These are phyloP conservation scores for Montipora capitata DNA, from an alignment of 92 coral and sea anemone species.

Conservation along the genomic window DNA sequence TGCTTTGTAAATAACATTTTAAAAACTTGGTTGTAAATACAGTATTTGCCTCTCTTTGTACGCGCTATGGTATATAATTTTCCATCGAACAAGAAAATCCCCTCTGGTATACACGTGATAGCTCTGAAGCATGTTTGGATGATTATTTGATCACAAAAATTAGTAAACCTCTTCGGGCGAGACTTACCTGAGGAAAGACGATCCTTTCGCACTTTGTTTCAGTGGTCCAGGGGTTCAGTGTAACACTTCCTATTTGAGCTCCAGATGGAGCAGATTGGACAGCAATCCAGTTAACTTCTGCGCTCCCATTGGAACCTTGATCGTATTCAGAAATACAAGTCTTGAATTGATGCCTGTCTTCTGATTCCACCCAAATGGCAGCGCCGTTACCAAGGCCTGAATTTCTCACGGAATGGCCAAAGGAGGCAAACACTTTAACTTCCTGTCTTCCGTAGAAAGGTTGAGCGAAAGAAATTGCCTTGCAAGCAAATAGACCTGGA, in stretches of 20 bases:
- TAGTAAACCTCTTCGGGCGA: too few species aligned
- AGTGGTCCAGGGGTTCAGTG: slow-evolving; percentile 26
- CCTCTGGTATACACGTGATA: too few species aligned
- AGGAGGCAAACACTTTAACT: slow-evolving; percentile 20
- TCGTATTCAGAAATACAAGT: slow-evolving; percentile 15
- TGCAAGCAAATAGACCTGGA: slow-evolving; percentile 30
- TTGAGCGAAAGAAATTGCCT: neutral
- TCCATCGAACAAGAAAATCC: too few species aligned
- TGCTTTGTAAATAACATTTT: too few species aligned
- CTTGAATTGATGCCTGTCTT: neutral
- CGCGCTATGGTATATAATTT: too few species aligned
- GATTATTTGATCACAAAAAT: too few species aligned
- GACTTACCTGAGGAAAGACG: too few species aligned
- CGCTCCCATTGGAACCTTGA: neutral
- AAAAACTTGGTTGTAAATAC: too few species aligned
- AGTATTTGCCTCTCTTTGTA: too few species aligned
- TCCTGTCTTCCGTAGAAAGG: slow-evolving; percentile 11
- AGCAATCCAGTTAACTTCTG: slow-evolving; percentile 14
- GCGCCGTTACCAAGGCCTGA: slow-evolving; percentile 25
- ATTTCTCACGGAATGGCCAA: neutral
- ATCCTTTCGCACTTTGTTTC: too few species aligned
- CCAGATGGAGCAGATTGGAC: neutral
- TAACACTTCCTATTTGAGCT: neutral
- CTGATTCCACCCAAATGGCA: slow-evolving; percentile 44
- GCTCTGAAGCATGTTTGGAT: too few species aligned